These are phyloP conservation scores for Drosophila acutilabella DNA, from an alignment of 2,888 invertebrate genomes.

Conservation along the genomic window DNA sequence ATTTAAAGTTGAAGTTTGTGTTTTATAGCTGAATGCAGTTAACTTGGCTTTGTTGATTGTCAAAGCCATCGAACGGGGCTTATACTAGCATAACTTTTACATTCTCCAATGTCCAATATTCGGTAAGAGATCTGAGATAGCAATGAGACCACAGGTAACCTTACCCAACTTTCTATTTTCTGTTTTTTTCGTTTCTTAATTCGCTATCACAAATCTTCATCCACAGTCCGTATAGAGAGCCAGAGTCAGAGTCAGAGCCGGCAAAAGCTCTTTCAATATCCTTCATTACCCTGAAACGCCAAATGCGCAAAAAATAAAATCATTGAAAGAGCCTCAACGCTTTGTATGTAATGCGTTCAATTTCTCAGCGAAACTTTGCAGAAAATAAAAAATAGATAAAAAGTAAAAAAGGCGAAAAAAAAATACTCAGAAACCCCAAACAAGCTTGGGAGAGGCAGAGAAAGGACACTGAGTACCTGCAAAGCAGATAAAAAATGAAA, in stretches of 20 bases:
- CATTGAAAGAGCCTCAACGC: constrained; percentile 71
- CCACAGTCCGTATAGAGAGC: not conserved
- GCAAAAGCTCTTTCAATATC: constrained; percentile 76
- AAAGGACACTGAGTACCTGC: constrained; percentile 45
- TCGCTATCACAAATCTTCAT: constrained; percentile 60
- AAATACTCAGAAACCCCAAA: constrained; percentile 15
- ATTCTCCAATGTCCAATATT: constrained; percentile 50
- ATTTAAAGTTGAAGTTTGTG: constrained; percentile 18
- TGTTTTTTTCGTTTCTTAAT: constrained; percentile 26
- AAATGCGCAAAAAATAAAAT: constrained; percentile 75
- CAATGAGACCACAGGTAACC: constrained; percentile 29
- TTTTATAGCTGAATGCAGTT: constrained; percentile 11
- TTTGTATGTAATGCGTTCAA: constrained; percentile 78
- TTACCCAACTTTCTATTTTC: constrained; percentile 1
- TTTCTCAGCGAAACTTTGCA: constrained; percentile 64
- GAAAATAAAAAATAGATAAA: constrained; percentile 18
- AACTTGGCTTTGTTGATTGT: constrained; percentile 19
- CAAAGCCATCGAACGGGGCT: constrained; percentile 12
- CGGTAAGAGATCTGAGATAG: constrained; percentile 51
- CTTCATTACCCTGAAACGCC: constrained; percentile 72
- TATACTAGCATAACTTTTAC: constrained; percentile 40
- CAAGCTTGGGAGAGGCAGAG: not conserved
- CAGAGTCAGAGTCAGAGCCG: not conserved
- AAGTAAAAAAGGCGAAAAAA: constrained; percentile 4
- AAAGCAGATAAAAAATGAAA: constrained; percentile 53